Base-by-base conservation (phyloP, 2,888 invertebrate species). In the Chironomus riparius region DNA sequence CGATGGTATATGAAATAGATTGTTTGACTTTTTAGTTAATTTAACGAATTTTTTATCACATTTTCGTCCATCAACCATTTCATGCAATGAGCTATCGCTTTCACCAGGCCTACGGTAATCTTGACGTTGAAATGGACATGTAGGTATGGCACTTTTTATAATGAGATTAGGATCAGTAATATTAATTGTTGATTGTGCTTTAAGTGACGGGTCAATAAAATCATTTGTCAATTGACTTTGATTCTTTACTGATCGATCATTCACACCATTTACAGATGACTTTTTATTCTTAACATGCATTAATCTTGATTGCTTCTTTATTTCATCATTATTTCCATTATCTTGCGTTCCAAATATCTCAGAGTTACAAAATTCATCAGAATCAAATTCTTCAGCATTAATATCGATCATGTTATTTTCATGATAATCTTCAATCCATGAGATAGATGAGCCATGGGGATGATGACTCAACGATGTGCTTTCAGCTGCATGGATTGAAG, bases 41-140 rank as follows among this genome's bases (percentile, higher is more conserved):
- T 77, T 77, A 13, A 70, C 62, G 10, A 48, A 47, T 68, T 77
- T 62, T 73, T 73, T 65, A 47, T 47, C 38, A 12, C 15, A 13
- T 13, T 65, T 65, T 12, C 21, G 76, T 15, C 13, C 18, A 28
- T 24, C 65, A 22, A 10, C 12, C 56, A 15, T 68, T 50, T 28
- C 28, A 61, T 0, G 78, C 74, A 5, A 78, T 38, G 38, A 38
- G 4, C 38, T 38, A 78, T 56, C 79, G 80, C 24, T 76, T 68
- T 78, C 76, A 61, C 77, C 77, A 4, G 76, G 72, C n/a, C 78
- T 76, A 24, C 77, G 77, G 70, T 82, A 82, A 77, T 83, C 83
- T 76, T 83, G 83, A 0, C 83, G 80, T 76, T 83, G 82, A 71
- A 83, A 83, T 73, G 80, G 81, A 18, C 81, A 80, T 4, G 81